These are phyloP conservation scores for Gila orcuttii DNA, from an alignment of 2,113 vertebrate genomes.

Conservation along the genomic window DNA sequence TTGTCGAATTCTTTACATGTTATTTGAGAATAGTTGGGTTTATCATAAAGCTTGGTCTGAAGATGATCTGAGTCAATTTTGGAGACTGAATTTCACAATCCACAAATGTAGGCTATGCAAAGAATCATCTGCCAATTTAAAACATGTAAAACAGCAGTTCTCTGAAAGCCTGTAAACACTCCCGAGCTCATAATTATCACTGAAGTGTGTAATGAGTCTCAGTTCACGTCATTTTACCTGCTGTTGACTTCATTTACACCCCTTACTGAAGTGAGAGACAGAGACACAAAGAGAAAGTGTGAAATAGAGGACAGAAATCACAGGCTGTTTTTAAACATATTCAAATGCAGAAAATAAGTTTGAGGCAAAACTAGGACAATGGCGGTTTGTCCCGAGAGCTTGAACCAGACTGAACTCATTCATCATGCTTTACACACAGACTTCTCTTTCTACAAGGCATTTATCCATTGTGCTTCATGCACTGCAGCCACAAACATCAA, in stretches of 20 bases:
- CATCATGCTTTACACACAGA: no score
- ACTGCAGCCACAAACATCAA: no score
- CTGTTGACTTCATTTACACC: slow-evolving; percentile 76
- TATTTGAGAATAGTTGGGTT: no score
- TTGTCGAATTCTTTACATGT: no score
- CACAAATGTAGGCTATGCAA: no score
- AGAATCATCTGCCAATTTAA: neutral
- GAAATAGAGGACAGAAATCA: slow-evolving; percentile 50
- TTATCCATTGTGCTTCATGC: no score
- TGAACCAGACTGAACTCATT: no score
- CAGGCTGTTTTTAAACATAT: neutral
- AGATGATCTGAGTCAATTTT: no score
- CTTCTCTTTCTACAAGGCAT: no score
- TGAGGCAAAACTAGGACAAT: neutral
- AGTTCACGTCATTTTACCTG: slow-evolving; percentile 58
- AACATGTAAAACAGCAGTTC: neutral
- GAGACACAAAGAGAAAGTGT: slow-evolving; percentile 59
- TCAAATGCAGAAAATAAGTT: slow-evolving; percentile 45
- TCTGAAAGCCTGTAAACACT: slow-evolving; percentile 33
- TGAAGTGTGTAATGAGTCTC: slow-evolving; percentile 32
- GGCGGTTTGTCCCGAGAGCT: no score
- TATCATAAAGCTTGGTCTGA: no score
- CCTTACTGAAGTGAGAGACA: slow-evolving; percentile 65
- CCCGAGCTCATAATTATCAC: slow-evolving; percentile 41
- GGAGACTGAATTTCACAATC: no score